Conservation (phyloP, 2,113 vertebrate species). For the Hemiprocne comata region DNA sequence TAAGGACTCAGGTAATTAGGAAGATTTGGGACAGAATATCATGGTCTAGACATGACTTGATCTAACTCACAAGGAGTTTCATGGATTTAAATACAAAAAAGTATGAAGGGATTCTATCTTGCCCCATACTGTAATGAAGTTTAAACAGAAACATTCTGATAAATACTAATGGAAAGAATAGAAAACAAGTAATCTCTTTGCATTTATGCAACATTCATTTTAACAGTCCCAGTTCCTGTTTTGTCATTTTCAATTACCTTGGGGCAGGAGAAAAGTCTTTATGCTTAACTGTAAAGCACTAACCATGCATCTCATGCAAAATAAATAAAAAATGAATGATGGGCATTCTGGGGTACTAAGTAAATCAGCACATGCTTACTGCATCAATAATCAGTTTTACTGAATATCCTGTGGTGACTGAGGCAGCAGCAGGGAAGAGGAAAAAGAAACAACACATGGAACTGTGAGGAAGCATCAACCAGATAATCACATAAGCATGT, state of each 20-base stretch:
- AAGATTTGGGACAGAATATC: neutral
- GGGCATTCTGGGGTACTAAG: neutral
- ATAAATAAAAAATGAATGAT: neutral
- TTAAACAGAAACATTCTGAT: neutral
- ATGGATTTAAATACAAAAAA: neutral
- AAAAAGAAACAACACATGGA: neutral
- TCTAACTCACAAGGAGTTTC: neutral
- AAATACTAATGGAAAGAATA: neutral
- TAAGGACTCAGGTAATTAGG: neutral
- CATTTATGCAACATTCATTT: neutral
- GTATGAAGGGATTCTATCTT: neutral
- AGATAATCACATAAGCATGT: neutral
- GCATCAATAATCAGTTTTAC: neutral
- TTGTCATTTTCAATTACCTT: neutral
- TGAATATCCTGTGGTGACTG: neutral
- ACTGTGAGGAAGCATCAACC: neutral
- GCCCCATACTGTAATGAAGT: neutral
- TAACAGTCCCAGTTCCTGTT: neutral
- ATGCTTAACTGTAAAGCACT: neutral
- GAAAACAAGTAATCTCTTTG: neutral
- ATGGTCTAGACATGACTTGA: neutral
- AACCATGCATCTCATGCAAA: conserved; percentile 17
- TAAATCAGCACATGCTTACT: neutral
- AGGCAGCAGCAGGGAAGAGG: neutral
- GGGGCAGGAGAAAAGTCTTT: neutral